Percentiles rank a stretch among this genome's conserved stretches.
phyloP scores from a whole-genome alignment of 2,888 invertebrate species.

The Thereva nobilitata region DNA sequence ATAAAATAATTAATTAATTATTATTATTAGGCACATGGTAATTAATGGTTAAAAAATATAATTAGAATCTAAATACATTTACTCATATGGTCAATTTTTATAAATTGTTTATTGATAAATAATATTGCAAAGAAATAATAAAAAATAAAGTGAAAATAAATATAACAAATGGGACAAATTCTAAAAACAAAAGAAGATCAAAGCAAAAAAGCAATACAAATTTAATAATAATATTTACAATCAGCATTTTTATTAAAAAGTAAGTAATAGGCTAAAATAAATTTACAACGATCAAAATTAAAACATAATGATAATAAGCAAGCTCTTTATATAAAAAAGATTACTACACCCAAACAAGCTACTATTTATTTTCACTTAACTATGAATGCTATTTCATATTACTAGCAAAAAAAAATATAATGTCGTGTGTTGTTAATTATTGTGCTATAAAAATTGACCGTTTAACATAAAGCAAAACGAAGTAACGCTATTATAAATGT shows the following conservation, averaged over 20 bases:
- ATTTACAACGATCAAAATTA: not conserved
- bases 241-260: too few species aligned
- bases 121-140: not conserved
- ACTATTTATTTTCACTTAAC: constrained; percentile 29
- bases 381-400: constrained; percentile 5
- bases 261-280: too few species aligned
- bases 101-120: constrained; percentile 20
- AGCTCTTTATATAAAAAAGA: constrained; percentile 1
- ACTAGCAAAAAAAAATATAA: constrained; percentile 5
- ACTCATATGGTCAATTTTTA: constrained; percentile 31
- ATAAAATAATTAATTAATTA: constrained; percentile 10
- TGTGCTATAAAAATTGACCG: constrained; percentile 32
- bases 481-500: constrained; percentile 17
- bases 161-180: constrained; percentile 1
- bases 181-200: not conserved
- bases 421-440: constrained; percentile 22
- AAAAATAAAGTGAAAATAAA: constrained; percentile 30
- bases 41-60: constrained; percentile 17
- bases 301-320: not conserved
- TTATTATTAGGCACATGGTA: constrained; percentile 31
- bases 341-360: not conserved
- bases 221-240: not conserved
- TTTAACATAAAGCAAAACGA: constrained; percentile 8
- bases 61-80: constrained; percentile 31
- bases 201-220: constrained; percentile 3